Base-by-base conservation (phyloP, 2,888 invertebrate genomes). In the Heliconius cydno region DNA sequence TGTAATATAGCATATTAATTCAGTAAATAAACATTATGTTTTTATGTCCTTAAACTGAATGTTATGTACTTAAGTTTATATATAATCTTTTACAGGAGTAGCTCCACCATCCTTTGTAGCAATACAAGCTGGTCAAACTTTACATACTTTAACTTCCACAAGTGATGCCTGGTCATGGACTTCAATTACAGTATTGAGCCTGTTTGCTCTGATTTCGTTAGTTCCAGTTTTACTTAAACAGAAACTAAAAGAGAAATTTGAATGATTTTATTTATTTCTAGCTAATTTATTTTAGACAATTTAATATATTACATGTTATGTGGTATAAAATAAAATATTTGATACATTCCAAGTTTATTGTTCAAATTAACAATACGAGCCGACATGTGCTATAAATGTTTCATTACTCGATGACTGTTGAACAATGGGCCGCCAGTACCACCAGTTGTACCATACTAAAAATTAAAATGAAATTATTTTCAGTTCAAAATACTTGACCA, bases 101-200 rank as follows among this genome's bases (percentile, higher is more conserved):
- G 99, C 98, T 0, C 99, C 99, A 71, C 99, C 99, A 7, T 99
- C 99, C 1, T 98, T 99, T 90, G 97, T 99, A 41, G 99, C 99
- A 19, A 99, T 99, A 86, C 99, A 99, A 95, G 98, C 99, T 19
- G 99, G 99, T 22, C 98, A 98, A 89, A 99, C 99, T 0, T 95
- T 99, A 71, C 98, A 99, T 87, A 97, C 98, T 84, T 96, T 99
- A 93, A 98, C 98, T 1, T 98, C 98, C 6, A 97, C 98, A 1
- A 97, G 97, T 85, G 98, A 98, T 85, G 97, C 98, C 1, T 97
- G 98, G 94, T 98, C 98, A 0, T 97, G 97, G 97, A 97, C 96
- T 19, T 98, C 99, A n/a, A 93, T 99, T 77, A 92, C 96, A 22
- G 94, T 98, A 71, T 95, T 99, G 22, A 96, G 96, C 72, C 88